phyloP scores from a whole-genome alignment of 2,113 vertebrate genomes.

The Syngnathus typhle region DNA sequence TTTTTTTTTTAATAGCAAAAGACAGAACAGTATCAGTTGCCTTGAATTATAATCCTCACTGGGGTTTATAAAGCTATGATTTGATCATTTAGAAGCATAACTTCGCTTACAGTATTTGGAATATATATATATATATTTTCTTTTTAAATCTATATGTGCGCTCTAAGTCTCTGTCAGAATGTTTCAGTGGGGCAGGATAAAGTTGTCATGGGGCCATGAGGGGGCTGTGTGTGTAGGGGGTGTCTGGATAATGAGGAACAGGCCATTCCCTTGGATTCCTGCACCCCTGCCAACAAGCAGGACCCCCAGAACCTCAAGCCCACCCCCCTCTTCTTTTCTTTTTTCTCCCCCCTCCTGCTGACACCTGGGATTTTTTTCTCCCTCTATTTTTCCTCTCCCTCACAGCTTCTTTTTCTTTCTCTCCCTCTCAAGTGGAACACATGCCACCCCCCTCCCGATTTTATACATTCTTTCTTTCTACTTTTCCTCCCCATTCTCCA shows the following conservation, averaged over 20 bases:
- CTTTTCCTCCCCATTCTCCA: slow-evolving; percentile 21
- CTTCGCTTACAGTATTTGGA: neutral
- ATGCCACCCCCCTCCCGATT: slow-evolving; percentile 12
- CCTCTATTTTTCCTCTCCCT: slow-evolving; percentile 1
- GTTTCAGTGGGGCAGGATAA: slow-evolving; percentile 36
- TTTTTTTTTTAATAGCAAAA: neutral
- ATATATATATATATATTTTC: no score
- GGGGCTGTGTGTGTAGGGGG: slow-evolving; percentile 33
- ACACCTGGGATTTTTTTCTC: slow-evolving; percentile 47
- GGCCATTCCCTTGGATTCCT: slow-evolving; percentile 68
- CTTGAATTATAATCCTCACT: neutral
- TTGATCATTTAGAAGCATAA: neutral
- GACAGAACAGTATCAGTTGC: neutral
- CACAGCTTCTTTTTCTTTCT: slow-evolving; percentile 33
- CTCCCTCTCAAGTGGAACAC: slow-evolving; percentile 38
- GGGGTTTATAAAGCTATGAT: neutral
- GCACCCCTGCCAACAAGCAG: slow-evolving; percentile 60
- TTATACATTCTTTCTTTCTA: slow-evolving; percentile 5
- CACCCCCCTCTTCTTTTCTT: slow-evolving; percentile 15
- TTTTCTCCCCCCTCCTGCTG: slow-evolving; percentile 10
- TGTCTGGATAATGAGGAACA: slow-evolving; percentile 70
- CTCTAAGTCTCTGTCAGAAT: slow-evolving; percentile 4
- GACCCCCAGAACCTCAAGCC: slow-evolving; percentile 49
- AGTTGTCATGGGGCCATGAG: slow-evolving; percentile 50
- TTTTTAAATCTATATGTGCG: neutral